Evolutionary conservation across 2,797 vertebrate species (phyloP).

Genomic region (Sylvilagus floridanus): DNA sequence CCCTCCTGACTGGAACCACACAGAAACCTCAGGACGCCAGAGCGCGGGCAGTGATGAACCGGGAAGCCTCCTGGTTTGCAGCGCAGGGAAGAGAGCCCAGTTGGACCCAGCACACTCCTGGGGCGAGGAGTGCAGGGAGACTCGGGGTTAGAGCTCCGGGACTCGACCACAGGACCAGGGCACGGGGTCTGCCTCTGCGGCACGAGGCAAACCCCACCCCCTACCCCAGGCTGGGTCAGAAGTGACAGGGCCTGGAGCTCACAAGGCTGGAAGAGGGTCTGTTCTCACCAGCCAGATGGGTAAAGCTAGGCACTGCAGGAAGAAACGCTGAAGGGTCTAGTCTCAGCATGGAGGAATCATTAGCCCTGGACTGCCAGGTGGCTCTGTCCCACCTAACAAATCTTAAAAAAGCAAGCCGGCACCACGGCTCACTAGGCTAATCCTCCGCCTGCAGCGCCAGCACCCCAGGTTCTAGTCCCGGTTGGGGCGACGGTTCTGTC

Average conservation of each 20-base stretch:
- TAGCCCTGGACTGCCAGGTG: neutral
- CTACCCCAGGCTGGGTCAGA: neutral
- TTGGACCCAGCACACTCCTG: neutral
- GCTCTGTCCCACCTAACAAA: neutral
- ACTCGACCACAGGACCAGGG: too few relatives aligned
- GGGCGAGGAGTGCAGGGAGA: neutral
- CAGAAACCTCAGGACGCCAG: neutral
- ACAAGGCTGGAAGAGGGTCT: neutral
- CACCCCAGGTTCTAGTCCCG: too few relatives aligned
- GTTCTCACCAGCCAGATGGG: neutral
- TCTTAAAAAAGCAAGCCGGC: neutral
- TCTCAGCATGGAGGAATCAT: neutral
- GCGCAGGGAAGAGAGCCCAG: neutral
- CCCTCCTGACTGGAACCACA: constrained; percentile 1
- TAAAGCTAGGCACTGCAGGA: neutral
- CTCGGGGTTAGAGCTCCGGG: neutral
- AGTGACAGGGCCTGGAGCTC: neutral
- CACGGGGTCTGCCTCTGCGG: too few relatives aligned
- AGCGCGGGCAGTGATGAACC: neutral
- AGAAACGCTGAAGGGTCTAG: neutral
- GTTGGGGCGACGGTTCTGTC: too few relatives aligned
- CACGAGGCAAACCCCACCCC: too few relatives aligned
- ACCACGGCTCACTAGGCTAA: too few relatives aligned
- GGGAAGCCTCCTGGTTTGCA: neutral
- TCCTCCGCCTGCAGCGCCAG: too few relatives aligned